Base-by-base conservation (phyloP, 2,888 invertebrate genomes). In the Anthrax anthrax region DNA sequence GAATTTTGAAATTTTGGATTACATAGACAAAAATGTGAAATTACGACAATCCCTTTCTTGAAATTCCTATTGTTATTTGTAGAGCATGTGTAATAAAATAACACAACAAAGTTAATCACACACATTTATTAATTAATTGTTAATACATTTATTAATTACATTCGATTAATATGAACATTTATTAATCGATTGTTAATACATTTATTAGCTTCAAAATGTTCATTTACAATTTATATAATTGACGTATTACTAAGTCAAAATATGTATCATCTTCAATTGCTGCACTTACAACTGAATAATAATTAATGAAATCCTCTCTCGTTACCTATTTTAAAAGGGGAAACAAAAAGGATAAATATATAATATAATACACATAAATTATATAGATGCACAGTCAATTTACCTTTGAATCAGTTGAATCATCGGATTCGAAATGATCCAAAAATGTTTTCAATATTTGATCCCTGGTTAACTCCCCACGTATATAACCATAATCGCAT, bases 201-300 rank as follows among this genome's bases (percentile, higher is more conserved):
- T n/a, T n/a, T n/a, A n/a, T n/a, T n/a, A n/a, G n/a, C n/a, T 23
- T 23, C 10, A 16, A 8, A 43, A 50, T 46, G 18, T 23, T 12
- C 43, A n/a, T n/a, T 78, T 79, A 90, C 47, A 92, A 72, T 64
- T 89, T 87, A 72, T 87, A 96, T 2, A 89, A 83, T 58, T 86
- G 87, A 48, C 92, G 78, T 79, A 96, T 88, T 84, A 95, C 88
- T 51, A 95, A 73, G 67, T 94, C 92, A 64, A 96, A 96, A 65
- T 88, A 96, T 45, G 84, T 83, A 64, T 96, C 95, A 53, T 83
- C 84, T 64, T 96, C 95, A 55, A 95, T 88, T 1, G 92, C 92
- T 37, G 94, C 91, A 64, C 94, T 94, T 54, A 96, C 84, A 16
- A 86, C 89, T 47, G 84, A 76, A 71, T 96, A 96, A 67, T 95